Evolutionary conservation across 2,888 invertebrate genomes (phyloP).

Genomic region (Troides oblongomaculatus): DNA sequence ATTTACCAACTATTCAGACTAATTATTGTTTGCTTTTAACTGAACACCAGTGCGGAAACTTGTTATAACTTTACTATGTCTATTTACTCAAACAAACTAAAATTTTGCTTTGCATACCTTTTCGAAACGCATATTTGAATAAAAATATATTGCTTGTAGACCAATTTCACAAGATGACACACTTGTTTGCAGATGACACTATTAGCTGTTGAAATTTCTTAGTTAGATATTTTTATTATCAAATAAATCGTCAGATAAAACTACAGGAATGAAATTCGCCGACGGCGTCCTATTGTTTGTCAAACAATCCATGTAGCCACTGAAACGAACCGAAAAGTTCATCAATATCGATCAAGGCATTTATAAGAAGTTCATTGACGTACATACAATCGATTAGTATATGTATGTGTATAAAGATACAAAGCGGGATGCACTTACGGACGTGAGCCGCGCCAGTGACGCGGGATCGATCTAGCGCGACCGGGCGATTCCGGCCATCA

Average conservation of each 20-base stretch:
- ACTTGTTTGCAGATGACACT: too few species aligned
- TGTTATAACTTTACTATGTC: background rate
- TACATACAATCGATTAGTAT: slow-evolving; percentile 1
- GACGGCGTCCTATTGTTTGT: too few species aligned
- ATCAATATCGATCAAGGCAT: too few species aligned
- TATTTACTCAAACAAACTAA: too few species aligned
- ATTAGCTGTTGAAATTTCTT: too few species aligned
- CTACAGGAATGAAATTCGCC: too few species aligned
- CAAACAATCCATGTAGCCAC: too few species aligned
- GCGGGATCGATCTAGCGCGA: slow-evolving; percentile 70
- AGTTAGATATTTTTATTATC: too few species aligned
- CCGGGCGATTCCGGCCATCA: slow-evolving; percentile 52
- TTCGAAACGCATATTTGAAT: background rate
- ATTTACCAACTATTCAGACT: slow-evolving; percentile 22
- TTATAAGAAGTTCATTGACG: slow-evolving; percentile 1
- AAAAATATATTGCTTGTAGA: slow-evolving; percentile 6
- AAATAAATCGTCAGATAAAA: too few species aligned
- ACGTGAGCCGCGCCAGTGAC: slow-evolving; percentile 36
- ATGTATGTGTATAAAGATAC: slow-evolving; percentile 24
- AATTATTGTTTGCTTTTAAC: slow-evolving; percentile 22
- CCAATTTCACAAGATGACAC: background rate
- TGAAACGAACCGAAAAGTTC: too few species aligned
- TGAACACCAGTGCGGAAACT: slow-evolving; percentile 3
- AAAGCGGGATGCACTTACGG: slow-evolving; percentile 34
- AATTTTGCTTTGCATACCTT: too few species aligned